Evolutionary conservation across 1,140 invertebrate species (phyloP).

Genomic region (Cataglyphis hispanica): DNA sequence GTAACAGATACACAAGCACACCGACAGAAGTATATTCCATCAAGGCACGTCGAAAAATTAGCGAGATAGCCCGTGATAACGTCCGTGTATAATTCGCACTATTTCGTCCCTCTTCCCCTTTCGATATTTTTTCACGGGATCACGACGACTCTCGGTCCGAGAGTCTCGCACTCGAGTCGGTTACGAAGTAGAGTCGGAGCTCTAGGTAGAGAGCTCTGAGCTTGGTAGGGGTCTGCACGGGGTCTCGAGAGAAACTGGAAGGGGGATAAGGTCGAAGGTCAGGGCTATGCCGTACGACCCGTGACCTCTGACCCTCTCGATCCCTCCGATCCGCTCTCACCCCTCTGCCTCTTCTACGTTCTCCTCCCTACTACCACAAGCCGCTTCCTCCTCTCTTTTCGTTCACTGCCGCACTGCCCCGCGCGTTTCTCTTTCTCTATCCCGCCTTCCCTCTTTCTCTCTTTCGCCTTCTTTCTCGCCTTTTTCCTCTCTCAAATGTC

Average conservation of each 20-base stretch:
- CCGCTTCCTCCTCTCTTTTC: conserved; percentile 37
- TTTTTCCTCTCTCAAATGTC: conserved; percentile 75
- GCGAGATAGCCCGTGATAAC: not conserved
- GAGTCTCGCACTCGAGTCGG: conserved; percentile 67
- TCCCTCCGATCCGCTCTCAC: conserved; percentile 77
- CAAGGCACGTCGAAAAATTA: conserved; percentile 43
- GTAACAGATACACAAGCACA: not conserved
- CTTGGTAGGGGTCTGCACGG: conserved; percentile 73
- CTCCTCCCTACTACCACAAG: conserved; percentile 30
- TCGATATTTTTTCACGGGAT: conserved; percentile 19
- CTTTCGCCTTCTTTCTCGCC: conserved; percentile 57
- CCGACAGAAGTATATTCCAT: not conserved
- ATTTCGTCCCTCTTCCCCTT: not conserved
- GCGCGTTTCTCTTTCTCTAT: conserved; percentile 18
- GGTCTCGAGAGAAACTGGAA: conserved; percentile 70
- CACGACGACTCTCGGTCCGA: conserved; percentile 1
- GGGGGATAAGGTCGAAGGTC: conserved; percentile 83
- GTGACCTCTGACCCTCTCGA: conserved; percentile 83
- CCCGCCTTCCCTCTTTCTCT: conserved; percentile 29
- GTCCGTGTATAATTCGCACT: not conserved
- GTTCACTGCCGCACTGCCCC: not conserved
- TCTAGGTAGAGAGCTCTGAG: conserved; percentile 64
- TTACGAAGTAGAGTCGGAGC: conserved; percentile 67
- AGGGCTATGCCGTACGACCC: conserved; percentile 85
- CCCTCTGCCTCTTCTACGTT: conserved; percentile 63